Evolutionary conservation across 2,797 vertebrate genomes (phyloP), one percentile per base, ranked within the genome.

Genomic region (Pseudochirops cupreus): DNA sequence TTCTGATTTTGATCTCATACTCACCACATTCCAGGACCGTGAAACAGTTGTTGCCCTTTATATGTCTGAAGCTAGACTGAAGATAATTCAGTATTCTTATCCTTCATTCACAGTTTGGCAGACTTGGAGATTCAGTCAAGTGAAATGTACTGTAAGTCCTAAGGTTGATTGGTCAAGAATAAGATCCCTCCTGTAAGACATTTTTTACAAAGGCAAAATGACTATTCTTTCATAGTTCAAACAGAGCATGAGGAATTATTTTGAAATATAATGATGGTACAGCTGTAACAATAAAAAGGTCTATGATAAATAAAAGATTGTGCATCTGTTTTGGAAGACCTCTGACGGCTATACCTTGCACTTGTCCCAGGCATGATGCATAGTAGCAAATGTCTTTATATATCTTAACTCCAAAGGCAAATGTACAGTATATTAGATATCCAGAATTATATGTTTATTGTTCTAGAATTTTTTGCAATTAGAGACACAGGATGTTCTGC

Each of bases 211-310:
- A 97, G 93, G 53, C 21, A 16, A 50, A 3, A 26, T 54, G 93
- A 58, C 93, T 93, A 29, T 93, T 26, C 53, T 93, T 94, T 93
- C 92, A 33, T 59, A 94, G 94, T 94, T 97, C 92, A 95, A 92
- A 94, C 57, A 92, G 94, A 98, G 91, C 91, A 87, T 90, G 93
- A 96, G 95, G 57, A 96, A 96, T 96, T 96, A 96, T 96, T 96
- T 26, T 92, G 96, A 96, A 98, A 93, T 95, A 92, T 94, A 96
- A 93, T 90, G 92, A 93, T 93, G n/a, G 87, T 91, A 91, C 93
- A 96, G 67, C 95, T 97, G 58, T 96, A 97, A 97, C 95, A 95
- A 90, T 92, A 91, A 95, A 94, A 91, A 97, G 62, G 55, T 97
- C 91, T 92, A 29, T 90, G 91, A 93, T 97, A 94, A 97, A 94